Evolutionary conservation across 2,797 vertebrate genomes (phyloP), one percentile per base, ranked within the genome.

Genomic region (Arnoldichthys spilopterus): DNA sequence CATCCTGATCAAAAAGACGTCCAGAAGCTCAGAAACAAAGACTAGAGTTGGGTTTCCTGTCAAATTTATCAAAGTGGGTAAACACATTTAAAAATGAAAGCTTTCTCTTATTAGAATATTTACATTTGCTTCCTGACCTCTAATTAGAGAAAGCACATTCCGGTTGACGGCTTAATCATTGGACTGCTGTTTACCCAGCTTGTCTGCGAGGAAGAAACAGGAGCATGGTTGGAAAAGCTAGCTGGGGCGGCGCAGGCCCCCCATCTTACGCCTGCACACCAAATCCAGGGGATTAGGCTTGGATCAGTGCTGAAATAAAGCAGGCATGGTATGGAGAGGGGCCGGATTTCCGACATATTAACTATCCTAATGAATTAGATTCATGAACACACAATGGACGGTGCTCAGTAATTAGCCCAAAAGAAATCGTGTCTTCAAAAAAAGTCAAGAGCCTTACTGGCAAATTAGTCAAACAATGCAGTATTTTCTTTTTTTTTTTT

Each of bases 281-380:
- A 81, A 85, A 85, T 85, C 81, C 79, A 22, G 59, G 43, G 79
- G 73, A 82, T 85, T 82, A 85, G 9, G 47, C 54, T 68, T 59
- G 78, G 82, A 85, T 82, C 80, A 84, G 78, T 28, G 3, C 37
- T 56, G 79, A 83, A 83, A 74, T 61, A 66, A 76, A 79, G 54
- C 34, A 32, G 76, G 74, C 15, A 58, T 68, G 28, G 34, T 74
- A 72, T 58, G 82, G 69, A 68, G 59, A 47, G 8, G 9, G 32
- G 72, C 47, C n/a, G 64, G 79, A 78, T 84, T 80, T 82, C 73
- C 18, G 28, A 68, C 63, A 70, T 59, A 83, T 72, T 77, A 79
- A 73, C 66, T 64, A 51, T 54, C 37, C 54, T 78, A 77, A 75
- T 83, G 51, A 59, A 78, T 78, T 72, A 61, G 34, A 81, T 75